Conservation (phyloP, 2,888 invertebrate species). For the Dryobotodes eremita region DNA sequence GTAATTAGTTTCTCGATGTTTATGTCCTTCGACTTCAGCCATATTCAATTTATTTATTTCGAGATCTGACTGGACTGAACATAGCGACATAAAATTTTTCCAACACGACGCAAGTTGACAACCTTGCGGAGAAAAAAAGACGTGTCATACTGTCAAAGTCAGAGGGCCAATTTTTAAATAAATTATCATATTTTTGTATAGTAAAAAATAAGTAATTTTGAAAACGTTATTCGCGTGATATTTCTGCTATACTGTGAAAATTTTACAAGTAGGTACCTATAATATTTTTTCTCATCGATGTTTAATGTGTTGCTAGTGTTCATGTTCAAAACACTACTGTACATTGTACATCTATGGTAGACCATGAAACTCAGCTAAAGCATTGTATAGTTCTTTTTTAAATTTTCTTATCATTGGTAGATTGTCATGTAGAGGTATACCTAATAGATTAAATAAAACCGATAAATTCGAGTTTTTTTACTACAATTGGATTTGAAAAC, state of each 20-base stretch:
- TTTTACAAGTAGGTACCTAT: neutral
- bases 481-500: neutral
- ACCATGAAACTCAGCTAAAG: too few species aligned
- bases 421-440: neutral
- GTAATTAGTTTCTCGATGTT: slow-evolving; percentile 88
- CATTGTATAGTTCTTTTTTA: neutral
- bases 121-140: slow-evolving; percentile 78
- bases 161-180: slow-evolving; percentile 54
- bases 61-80: slow-evolving; percentile 89
- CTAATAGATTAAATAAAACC: too few species aligned
- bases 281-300: neutral
- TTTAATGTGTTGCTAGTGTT: slow-evolving; percentile 19
- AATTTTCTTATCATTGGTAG: neutral
- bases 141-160: slow-evolving; percentile 82
- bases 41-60: slow-evolving; percentile 90
- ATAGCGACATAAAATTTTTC: slow-evolving; percentile 89
- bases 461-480: neutral
- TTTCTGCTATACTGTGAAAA: neutral
- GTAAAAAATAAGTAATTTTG: slow-evolving; percentile 22
- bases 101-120: slow-evolving; percentile 89
- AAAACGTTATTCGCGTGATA: neutral
- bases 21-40: slow-evolving; percentile 89
- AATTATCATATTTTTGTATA: slow-evolving; percentile 28
- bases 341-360: neutral
- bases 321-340: slow-evolving; percentile 23